Base-by-base conservation (phyloP, 2,113 vertebrate genomes). In the Quiscalus mexicanus region DNA sequence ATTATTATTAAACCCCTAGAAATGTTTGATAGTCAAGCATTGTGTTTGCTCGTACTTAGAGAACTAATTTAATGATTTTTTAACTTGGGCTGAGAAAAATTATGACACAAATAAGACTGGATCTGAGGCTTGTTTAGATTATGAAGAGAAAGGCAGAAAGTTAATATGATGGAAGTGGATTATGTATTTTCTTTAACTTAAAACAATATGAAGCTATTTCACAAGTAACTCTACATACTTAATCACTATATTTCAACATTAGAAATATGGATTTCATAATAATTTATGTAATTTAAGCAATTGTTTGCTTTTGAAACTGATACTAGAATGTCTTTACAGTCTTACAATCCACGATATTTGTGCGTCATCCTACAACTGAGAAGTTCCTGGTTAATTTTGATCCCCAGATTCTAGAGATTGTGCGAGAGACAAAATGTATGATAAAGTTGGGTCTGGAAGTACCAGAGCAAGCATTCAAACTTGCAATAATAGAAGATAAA, bases 371-470 rank as follows among this genome's bases (percentile, higher is more conserved):
- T 83, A 94, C 94, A 76, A 98, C 97, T 16, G 97, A 97, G 64
- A 98, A 98, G 93, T 73, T 98, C 12, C 24, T 98, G n/a, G 97
- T 98, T 83, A 99, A 99, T 97, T 98, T 99, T 95, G 98, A 99
- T 84, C 97, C 98, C 30, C 98, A 98, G 50, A 98, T 99, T 88
- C 88, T 87, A 73, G 98, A 98, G 91, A 87, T 98, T 74, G 92
- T 98, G 31, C 93, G 83, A 65, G 99, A 99, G 83, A 98, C 98
- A 3, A 98, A 98, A 87, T 98, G 98, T 90, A 98, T 99, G 98
- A 50, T 98, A 49, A 98, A 98, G 86, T 90, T 99, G 98, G 98
- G 97, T 42, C 89, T 99, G 39, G 97, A 98, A 44, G 96, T 99
- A 93, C 98, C 99, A 5, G 97, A 98, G 30, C 91, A 98, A 91